These are phyloP conservation scores for Atta colombica DNA, from an alignment of 1,140 invertebrate species.

Conservation along the genomic window DNA sequence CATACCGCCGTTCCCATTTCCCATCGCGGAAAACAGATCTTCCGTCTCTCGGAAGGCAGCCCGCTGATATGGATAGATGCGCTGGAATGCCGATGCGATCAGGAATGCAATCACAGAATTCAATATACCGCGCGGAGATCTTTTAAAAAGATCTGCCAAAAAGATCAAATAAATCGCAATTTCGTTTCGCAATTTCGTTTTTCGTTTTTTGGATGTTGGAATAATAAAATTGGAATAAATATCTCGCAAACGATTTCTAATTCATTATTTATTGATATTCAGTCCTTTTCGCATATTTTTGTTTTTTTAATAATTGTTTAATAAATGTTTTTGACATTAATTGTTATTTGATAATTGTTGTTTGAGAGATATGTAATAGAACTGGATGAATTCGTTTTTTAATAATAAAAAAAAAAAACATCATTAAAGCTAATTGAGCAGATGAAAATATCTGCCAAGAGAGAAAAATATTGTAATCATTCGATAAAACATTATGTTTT, in stretches of 20 bases:
- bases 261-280: neutral
- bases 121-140: constrained; percentile 73
- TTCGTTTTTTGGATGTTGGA: neutral
- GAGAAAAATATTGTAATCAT: neutral
- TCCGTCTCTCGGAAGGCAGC: constrained; percentile 62
- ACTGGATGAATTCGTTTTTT: neutral
- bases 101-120: constrained; percentile 76
- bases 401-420: neutral
- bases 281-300: neutral
- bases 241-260: neutral
- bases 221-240: neutral
- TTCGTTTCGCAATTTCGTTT: neutral
- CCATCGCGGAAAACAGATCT: constrained; percentile 64
- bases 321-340: no score
- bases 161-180: constrained; percentile 13
- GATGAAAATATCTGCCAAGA: neutral
- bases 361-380: neutral
- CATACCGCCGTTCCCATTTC: constrained; percentile 77
- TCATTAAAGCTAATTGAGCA: neutral
- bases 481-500: neutral
- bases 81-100: constrained; percentile 55
- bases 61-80: constrained; percentile 77
- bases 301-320: neutral
- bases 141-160: constrained; percentile 35
- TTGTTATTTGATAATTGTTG: neutral